A percentile compares a stretch with the other conserved stretches of the same genome.
phyloP scores from a whole-genome alignment of 2,888 invertebrate species.

The Cheilosia pagana region DNA sequence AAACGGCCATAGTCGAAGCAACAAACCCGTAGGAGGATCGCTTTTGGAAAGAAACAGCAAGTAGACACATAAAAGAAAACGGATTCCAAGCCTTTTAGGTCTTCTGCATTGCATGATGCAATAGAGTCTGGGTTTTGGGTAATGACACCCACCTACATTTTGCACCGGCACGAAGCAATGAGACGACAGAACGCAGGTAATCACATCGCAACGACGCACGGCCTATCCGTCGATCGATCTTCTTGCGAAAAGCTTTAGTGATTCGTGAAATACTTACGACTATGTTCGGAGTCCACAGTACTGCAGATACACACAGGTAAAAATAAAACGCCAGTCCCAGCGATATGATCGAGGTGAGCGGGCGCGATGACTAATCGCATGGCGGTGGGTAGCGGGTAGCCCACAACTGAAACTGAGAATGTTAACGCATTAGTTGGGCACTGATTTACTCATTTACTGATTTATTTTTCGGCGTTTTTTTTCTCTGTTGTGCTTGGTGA shows the following conservation, averaged over 20 bases:
- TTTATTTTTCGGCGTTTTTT: slow-evolving; percentile 31
- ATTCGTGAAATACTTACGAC: slow-evolving; percentile 19
- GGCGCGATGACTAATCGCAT: not conserved
- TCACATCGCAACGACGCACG: not conserved
- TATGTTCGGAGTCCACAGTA: slow-evolving; percentile 1
- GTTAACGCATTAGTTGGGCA: slow-evolving; percentile 33
- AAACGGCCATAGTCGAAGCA: not conserved
- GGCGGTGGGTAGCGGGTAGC: slow-evolving; percentile 19
- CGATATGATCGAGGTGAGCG: not conserved
- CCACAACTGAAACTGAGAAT: slow-evolving; percentile 29
- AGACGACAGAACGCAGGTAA: slow-evolving; percentile 13
- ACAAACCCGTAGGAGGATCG: slow-evolving; percentile 16
- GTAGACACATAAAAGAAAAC: not conserved
- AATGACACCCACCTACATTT: slow-evolving; percentile 9
- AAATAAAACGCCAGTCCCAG: not conserved
- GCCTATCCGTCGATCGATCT: slow-evolving; percentile 29
- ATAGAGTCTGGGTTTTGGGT: slow-evolving; percentile 28
- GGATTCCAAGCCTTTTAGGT: not conserved
- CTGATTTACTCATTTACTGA: no score
- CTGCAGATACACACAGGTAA: slow-evolving; percentile 2
- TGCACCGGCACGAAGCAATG: not conserved
- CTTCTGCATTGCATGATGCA: slow-evolving; percentile 48
- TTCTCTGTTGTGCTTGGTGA: not conserved
- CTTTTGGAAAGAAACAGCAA: not conserved
- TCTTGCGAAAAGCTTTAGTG: slow-evolving; percentile 22